Evolutionary conservation across 2,113 vertebrate genomes (phyloP).

Genomic region (Xiphophorus hellerii): DNA sequence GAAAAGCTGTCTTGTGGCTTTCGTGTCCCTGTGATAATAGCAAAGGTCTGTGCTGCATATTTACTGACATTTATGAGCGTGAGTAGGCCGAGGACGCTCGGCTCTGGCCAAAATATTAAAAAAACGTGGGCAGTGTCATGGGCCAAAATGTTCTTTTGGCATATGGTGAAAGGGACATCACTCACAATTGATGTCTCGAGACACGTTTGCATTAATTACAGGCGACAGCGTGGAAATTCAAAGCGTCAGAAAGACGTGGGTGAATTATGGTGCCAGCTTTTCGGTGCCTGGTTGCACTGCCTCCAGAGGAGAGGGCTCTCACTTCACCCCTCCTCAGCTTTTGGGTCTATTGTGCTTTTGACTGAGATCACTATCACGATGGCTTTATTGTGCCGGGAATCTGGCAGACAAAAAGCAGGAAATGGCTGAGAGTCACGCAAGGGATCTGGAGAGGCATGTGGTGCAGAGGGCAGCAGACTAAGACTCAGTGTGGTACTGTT

Average conservation of each 20-base stretch:
- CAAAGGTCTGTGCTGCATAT: conserved; percentile 65
- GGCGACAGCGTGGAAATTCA: conserved; percentile 3
- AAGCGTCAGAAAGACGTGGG: conserved; percentile 5
- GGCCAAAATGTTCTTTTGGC: conserved; percentile 40
- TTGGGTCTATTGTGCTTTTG: conserved; percentile 76
- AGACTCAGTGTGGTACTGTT: conserved; percentile 42
- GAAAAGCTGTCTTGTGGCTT: conserved; percentile 76
- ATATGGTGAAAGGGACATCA: conserved; percentile 37
- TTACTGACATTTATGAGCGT: conserved; percentile 49
- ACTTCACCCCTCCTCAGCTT: conserved; percentile 64
- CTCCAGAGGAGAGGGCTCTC: conserved; percentile 60
- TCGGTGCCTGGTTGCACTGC: conserved; percentile 49
- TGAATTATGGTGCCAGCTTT: conserved; percentile 33
- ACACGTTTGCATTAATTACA: conserved; percentile 50
- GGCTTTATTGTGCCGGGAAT: conserved; percentile 79
- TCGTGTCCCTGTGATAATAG: conserved; percentile 53
- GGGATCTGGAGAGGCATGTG: conserved; percentile 71
- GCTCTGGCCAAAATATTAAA: conserved; percentile 23
- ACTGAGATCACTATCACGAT: conserved; percentile 79
- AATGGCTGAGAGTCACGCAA: conserved; percentile 82
- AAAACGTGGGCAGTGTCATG: conserved; percentile 24
- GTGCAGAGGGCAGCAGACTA: conserved; percentile 37
- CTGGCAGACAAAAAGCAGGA: conserved; percentile 82
- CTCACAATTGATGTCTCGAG: conserved; percentile 31
- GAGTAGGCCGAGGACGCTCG: conserved; percentile 44